Conservation (phyloP, 2,113 vertebrate species). For the Hystrix cristata region DNA sequence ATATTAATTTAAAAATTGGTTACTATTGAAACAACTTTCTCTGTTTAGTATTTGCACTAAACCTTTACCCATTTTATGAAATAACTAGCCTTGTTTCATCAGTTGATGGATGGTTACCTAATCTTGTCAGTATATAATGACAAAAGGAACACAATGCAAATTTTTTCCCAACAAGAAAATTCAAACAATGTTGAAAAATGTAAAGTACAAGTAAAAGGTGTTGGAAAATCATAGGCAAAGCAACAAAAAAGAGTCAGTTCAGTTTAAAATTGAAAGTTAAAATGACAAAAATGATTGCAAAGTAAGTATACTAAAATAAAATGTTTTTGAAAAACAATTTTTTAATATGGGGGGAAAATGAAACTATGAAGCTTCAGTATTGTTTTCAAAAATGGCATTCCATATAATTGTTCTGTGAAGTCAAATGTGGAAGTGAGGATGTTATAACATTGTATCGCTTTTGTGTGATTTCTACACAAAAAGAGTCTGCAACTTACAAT, state of each 20-base stretch:
- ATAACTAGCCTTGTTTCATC: not conserved
- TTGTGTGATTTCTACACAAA: not conserved
- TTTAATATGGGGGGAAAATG: not conserved
- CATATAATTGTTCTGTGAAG: not conserved
- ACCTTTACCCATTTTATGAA: conserved; percentile 17
- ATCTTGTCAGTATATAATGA: not conserved
- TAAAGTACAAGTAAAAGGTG: not conserved
- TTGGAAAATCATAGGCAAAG: not conserved
- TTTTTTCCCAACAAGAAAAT: not conserved
- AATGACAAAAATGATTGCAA: not conserved
- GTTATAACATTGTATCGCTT: not conserved
- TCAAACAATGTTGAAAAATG: not conserved
- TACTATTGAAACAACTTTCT: not conserved
- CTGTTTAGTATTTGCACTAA: not conserved
- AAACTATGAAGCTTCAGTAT: not conserved
- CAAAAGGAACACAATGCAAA: not conserved
- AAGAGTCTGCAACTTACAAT: not conserved
- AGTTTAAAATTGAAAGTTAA: conserved; percentile 45
- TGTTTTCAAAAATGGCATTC: not conserved
- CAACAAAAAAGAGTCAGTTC: not conserved
- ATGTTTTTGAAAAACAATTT: not conserved
- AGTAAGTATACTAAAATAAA: conserved; percentile 33
- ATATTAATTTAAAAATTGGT: conserved; percentile 29
- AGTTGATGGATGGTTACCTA: not conserved
- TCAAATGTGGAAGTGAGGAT: not conserved